Evolutionary conservation across 2,888 invertebrate species (phyloP).

Genomic region (Ennomos erosarius): DNA sequence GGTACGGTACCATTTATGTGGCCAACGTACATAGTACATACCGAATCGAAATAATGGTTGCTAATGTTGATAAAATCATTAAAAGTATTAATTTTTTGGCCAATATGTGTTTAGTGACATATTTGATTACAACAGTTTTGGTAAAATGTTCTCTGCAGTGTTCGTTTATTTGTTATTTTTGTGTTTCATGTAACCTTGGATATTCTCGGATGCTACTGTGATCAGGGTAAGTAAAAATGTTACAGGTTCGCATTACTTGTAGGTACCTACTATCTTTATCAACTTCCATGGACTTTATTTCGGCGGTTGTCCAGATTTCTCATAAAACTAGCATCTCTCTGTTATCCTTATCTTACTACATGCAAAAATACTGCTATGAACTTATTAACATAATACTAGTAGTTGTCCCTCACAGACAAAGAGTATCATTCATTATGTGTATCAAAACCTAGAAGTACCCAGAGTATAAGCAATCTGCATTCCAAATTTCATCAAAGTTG

Average conservation of each 20-base stretch:
- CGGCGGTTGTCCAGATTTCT: too few relatives aligned
- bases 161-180: slow-evolving; percentile 46
- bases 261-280: slow-evolving; percentile 1
- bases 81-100: slow-evolving; percentile 43
- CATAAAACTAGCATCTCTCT: too few relatives aligned
- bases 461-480: too few relatives aligned
- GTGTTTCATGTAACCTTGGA: slow-evolving; percentile 59
- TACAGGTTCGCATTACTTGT: neutral
- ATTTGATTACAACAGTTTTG: slow-evolving; percentile 68
- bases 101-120: slow-evolving; percentile 63
- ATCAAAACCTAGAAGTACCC: too few relatives aligned
- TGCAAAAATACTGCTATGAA: too few relatives aligned
- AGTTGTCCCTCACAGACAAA: too few relatives aligned
- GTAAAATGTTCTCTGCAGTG: slow-evolving; percentile 7
- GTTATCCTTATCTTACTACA: too few relatives aligned
- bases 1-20: neutral
- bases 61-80: neutral
- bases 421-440: too few relatives aligned
- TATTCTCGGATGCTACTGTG: slow-evolving; percentile 34
- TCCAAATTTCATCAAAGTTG: too few relatives aligned
- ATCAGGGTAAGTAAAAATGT: slow-evolving; percentile 65
- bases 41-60: neutral
- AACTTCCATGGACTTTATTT: neutral
- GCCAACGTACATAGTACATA: too few relatives aligned
- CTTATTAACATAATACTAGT: too few relatives aligned